A percentile compares a stretch with the other conserved stretches of the same genome.
phyloP scores from a whole-genome alignment of 92 coral and sea anemone genomes.

The Ricordea florida region DNA sequence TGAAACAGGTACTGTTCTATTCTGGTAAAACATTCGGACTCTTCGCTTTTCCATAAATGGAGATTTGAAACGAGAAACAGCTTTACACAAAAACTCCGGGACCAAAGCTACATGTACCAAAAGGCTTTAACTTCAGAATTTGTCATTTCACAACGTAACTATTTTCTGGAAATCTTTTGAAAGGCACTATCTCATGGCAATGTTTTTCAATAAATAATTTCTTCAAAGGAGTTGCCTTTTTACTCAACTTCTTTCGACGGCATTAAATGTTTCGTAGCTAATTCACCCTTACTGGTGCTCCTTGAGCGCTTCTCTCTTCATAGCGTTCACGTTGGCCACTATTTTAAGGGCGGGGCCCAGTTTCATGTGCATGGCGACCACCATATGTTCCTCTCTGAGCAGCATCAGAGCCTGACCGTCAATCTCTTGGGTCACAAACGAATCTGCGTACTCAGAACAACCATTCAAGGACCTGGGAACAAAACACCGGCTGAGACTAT shows the following conservation, averaged over 20 bases:
- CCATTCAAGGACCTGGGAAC: slow-evolving; percentile 74
- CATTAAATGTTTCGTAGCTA: neutral
- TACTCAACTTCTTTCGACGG: neutral
- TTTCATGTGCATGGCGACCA: slow-evolving; percentile 96
- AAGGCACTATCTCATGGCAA: neutral
- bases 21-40: no score
- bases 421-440: slow-evolving; percentile 90
- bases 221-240: neutral
- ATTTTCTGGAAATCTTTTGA: neutral
- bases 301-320: slow-evolving; percentile 89
- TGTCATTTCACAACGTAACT: no score
- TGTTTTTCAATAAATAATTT: neutral
- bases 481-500: no score
- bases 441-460: slow-evolving; percentile 96
- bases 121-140: no score
- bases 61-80: no score
- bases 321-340: slow-evolving; percentile 95
- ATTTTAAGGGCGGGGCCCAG: slow-evolving; percentile 97
- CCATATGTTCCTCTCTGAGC: slow-evolving; percentile 97
- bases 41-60: no score
- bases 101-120: no score
- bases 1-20: no score
- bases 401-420: slow-evolving; percentile 99
- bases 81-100: no score
- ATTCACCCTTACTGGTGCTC: slow-evolving; percentile 36